Evolutionary conservation across 2,797 vertebrate genomes (phyloP).

Genomic region (Aplochiton taeniatus): DNA sequence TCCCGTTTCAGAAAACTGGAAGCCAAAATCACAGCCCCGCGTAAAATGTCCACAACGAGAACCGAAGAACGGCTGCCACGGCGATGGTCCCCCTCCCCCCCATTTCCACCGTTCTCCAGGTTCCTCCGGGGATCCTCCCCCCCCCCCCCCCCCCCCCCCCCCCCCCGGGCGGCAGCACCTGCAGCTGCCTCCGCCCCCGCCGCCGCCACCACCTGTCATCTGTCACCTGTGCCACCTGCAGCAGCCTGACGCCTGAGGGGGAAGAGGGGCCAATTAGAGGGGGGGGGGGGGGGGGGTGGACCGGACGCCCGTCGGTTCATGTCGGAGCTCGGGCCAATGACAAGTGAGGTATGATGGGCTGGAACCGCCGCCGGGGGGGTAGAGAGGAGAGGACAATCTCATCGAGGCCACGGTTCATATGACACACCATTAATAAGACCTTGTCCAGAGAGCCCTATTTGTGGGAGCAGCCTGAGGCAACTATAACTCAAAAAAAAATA

Average conservation of each 20-base stretch:
- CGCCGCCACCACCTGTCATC: conserved; percentile 47
- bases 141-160: neutral
- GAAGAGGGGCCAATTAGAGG: neutral
- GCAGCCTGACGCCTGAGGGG: conserved; percentile 37
- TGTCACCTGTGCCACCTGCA: conserved; percentile 43
- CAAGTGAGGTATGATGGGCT: conserved; percentile 3
- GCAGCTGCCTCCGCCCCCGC: conserved; percentile 22
- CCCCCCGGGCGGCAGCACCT: neutral
- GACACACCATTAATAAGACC: neutral
- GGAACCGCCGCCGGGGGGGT: neutral
- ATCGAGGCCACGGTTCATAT: neutral
- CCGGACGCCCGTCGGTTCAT: conserved; percentile 16
- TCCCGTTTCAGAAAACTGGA: conserved; percentile 17
- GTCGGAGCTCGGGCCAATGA: neutral
- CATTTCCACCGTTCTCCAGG: neutral
- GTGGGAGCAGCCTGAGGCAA: neutral
- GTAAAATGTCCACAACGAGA: conserved; percentile 27
- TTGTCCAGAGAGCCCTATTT: neutral
- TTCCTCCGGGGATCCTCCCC: neutral
- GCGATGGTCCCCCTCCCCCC: neutral
- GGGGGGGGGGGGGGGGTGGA: neutral
- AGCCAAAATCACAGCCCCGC: conserved; percentile 25
- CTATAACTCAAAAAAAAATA: neutral
- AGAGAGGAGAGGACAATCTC: conserved; percentile 3
- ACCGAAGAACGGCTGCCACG: conserved; percentile 3